A percentile compares a stretch with the other conserved stretches of the same genome.
These are phyloP conservation scores for Morpho achilles DNA, from an alignment of 2,888 invertebrate species.

Conservation along the genomic window DNA sequence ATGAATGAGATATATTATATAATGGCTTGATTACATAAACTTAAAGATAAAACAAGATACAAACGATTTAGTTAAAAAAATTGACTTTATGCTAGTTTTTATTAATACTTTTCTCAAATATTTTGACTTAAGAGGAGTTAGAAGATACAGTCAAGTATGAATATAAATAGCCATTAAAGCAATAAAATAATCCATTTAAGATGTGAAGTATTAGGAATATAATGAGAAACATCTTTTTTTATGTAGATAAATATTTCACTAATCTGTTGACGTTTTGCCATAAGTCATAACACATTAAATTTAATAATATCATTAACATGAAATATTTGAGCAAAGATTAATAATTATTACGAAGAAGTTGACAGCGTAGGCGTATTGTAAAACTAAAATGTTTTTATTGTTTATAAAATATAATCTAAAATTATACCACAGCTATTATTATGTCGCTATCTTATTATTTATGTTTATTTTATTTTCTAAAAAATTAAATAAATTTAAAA, in stretches of 20 bases:
- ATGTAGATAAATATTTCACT: constrained; percentile 14
- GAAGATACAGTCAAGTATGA: too few species aligned
- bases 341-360: constrained; percentile 11
- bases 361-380: constrained; percentile 17
- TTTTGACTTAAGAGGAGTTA: too few species aligned
- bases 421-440: constrained; percentile 3
- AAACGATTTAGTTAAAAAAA: too few species aligned
- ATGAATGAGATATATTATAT: too few species aligned
- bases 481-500: too few species aligned
- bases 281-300: constrained; percentile 16
- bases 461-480: too few species aligned
- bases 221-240: constrained; percentile 9
- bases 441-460: constrained; percentile 1
- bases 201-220: constrained; percentile 15
- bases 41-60: too few species aligned
- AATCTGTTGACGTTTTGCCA: constrained; percentile 22
- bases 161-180: too few species aligned
- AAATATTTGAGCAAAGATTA: constrained; percentile 16
- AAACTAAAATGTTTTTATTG: constrained; percentile 11
- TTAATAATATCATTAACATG: constrained; percentile 25
- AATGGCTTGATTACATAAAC: too few species aligned
- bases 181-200: not conserved
- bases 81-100: too few species aligned
- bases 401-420: constrained; percentile 10
- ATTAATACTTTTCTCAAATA: too few species aligned